A percentile compares a stretch with the other conserved stretches of the same genome.
These are phyloP conservation scores for Cactoblastis cactorum DNA, from an alignment of 2,888 invertebrate genomes.

Conservation along the genomic window DNA sequence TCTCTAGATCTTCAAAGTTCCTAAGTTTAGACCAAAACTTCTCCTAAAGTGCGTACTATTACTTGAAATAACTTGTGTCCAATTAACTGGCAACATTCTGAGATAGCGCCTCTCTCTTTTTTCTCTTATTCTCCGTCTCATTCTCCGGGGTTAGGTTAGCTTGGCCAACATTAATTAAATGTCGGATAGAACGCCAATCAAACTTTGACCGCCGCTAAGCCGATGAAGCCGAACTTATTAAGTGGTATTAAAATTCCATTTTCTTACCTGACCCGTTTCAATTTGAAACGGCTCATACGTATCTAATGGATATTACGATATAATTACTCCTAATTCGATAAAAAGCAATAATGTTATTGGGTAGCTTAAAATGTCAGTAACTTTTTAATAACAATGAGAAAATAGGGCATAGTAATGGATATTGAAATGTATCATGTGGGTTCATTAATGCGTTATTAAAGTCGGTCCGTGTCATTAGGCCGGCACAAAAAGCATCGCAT, in stretches of 20 bases:
- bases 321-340: constrained; percentile 44
- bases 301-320: constrained; percentile 36
- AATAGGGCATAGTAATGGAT: constrained; percentile 24
- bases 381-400: constrained; percentile 24
- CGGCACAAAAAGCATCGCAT: constrained; percentile 55
- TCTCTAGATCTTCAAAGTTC: constrained; percentile 36
- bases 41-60: constrained; percentile 48
- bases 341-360: constrained; percentile 28
- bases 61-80: constrained; percentile 56
- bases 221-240: constrained; percentile 73
- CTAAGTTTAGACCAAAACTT: constrained; percentile 51
- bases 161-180: constrained; percentile 72
- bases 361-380: constrained; percentile 2
- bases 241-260: constrained; percentile 75
- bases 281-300: constrained; percentile 59
- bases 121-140: constrained; percentile 36
- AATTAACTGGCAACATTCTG: constrained; percentile 67
- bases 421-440: constrained; percentile 42
- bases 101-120: constrained; percentile 47
- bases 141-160: constrained; percentile 53
- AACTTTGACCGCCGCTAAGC: constrained; percentile 75
- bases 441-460: constrained; percentile 51
- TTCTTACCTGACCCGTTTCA: constrained; percentile 51
- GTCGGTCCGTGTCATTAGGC: constrained; percentile 51
- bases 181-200: constrained; percentile 74